These are phyloP conservation scores for Sebastiscus tertius DNA, from an alignment of 2,797 vertebrate species.

Conservation along the genomic window DNA sequence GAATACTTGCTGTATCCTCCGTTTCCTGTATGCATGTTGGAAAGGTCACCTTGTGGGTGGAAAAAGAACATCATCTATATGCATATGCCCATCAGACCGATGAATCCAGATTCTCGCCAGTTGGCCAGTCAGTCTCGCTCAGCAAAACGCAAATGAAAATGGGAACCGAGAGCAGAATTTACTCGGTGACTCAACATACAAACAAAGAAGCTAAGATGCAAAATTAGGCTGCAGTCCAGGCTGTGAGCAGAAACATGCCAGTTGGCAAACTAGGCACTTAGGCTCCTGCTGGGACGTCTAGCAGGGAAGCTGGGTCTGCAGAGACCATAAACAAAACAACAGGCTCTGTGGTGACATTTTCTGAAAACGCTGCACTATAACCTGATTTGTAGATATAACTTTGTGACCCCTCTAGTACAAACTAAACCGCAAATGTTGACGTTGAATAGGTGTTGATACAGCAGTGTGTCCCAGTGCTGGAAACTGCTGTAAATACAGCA, in stretches of 20 bases:
- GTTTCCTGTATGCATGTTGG: conserved; percentile 32
- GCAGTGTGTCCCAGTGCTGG: neutral
- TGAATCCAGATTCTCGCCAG: conserved; percentile 42
- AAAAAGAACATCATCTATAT: conserved; percentile 56
- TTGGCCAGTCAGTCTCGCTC: conserved; percentile 55
- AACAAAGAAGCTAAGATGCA: conserved; percentile 63
- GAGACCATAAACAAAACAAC: conserved; percentile 55
- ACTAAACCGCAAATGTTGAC: conserved; percentile 29
- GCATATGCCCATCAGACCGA: conserved; percentile 51
- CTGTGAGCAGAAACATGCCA: conserved; percentile 61
- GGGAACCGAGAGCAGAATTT: conserved; percentile 55
- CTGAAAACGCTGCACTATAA: conserved; percentile 24
- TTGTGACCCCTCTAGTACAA: neutral
- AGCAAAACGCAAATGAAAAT: conserved; percentile 59
- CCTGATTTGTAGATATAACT: conserved; percentile 36
- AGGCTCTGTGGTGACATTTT: conserved; percentile 36
- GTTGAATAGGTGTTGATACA: conserved; percentile 21
- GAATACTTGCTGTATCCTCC: conserved; percentile 3
- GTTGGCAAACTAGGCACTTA: conserved; percentile 64
- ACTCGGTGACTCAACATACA: conserved; percentile 49
- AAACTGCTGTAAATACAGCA: conserved; percentile 14
- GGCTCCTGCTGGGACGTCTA: conserved; percentile 59
- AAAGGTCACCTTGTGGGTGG: conserved; percentile 58
- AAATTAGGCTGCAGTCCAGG: conserved; percentile 64
- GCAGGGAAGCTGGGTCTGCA: conserved; percentile 45